Conservation (phyloP, 1,140 invertebrate species). For the Scaptomyza graminum region DNA sequence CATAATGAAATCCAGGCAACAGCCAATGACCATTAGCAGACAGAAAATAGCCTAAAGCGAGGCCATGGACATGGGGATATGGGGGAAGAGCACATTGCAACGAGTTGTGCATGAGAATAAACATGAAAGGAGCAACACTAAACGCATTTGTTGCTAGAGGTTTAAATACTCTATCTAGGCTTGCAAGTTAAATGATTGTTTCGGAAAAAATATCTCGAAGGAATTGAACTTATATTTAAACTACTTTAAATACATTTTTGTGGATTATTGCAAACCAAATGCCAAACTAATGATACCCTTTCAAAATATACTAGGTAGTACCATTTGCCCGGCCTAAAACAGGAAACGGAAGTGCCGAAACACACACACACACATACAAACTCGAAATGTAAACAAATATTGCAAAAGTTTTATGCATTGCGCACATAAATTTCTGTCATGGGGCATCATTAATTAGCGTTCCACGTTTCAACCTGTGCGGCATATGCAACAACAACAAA, state of each 20-base stretch:
- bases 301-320: conserved; percentile 30
- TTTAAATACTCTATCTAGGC: conserved; percentile 19
- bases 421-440: conserved; percentile 79
- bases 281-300: conserved; percentile 26
- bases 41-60: conserved; percentile 60
- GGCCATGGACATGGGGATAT: conserved; percentile 41
- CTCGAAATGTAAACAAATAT: conserved; percentile 78
- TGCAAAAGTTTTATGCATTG: conserved; percentile 74
- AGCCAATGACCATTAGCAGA: conserved; percentile 75
- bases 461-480: conserved; percentile 13
- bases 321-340: conserved; percentile 66
- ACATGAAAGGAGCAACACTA: conserved; percentile 49
- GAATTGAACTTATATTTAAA: too few species aligned
- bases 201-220: too few species aligned
- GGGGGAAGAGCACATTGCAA: conserved; percentile 18
- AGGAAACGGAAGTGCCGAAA: conserved; percentile 74
- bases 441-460: conserved; percentile 78
- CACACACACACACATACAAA: conserved; percentile 30
- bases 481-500: conserved; percentile 8
- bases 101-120: conserved; percentile 72
- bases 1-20: conserved; percentile 69
- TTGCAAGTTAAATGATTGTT: too few species aligned
- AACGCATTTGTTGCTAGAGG: not conserved
- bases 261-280: not conserved
- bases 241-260: too few species aligned